These are phyloP conservation scores for Zhuqinia jingwanae DNA, from an alignment of 2,888 invertebrate genomes.

Conservation along the genomic window DNA sequence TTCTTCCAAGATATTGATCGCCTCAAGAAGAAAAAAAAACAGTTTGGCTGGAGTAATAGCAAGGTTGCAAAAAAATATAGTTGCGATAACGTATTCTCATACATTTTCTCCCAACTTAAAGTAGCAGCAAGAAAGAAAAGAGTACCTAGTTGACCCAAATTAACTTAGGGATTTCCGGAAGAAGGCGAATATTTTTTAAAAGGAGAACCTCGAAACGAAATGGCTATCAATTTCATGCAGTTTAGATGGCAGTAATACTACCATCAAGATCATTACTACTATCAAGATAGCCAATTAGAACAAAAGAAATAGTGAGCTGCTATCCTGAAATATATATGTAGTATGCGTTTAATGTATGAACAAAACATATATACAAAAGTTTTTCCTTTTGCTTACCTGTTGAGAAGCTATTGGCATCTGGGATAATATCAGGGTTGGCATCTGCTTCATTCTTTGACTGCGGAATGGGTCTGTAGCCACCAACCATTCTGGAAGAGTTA, in stretches of 20 bases:
- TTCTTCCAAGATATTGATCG: constrained; percentile 1
- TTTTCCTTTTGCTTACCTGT: constrained; percentile 72
- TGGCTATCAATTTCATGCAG: constrained; percentile 46
- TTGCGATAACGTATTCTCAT: constrained; percentile 11
- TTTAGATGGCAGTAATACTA: constrained; percentile 22
- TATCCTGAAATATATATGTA: too few species aligned
- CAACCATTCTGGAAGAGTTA: constrained; percentile 69
- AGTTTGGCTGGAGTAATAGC: constrained; percentile 25
- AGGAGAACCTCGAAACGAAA: background rate
- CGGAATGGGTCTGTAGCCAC: constrained; percentile 76
- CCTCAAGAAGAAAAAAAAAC: background rate
- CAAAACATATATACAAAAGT: background rate
- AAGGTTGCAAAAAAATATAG: constrained; percentile 22
- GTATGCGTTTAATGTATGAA: background rate
- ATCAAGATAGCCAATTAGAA: constrained; percentile 18
- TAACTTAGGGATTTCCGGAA: constrained; percentile 55
- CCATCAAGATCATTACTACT: constrained; percentile 42
- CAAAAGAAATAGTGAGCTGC: background rate
- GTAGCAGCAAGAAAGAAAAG: background rate
- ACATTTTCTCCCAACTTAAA: background rate
- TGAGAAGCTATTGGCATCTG: constrained; percentile 79
- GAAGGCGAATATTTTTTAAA: constrained; percentile 23
- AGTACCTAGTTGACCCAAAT: constrained; percentile 68
- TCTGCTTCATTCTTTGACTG: constrained; percentile 77
- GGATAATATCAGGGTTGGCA: constrained; percentile 79